Evolutionary conservation across 2,113 vertebrate species (phyloP).

Genomic region (Gila orcuttii): DNA sequence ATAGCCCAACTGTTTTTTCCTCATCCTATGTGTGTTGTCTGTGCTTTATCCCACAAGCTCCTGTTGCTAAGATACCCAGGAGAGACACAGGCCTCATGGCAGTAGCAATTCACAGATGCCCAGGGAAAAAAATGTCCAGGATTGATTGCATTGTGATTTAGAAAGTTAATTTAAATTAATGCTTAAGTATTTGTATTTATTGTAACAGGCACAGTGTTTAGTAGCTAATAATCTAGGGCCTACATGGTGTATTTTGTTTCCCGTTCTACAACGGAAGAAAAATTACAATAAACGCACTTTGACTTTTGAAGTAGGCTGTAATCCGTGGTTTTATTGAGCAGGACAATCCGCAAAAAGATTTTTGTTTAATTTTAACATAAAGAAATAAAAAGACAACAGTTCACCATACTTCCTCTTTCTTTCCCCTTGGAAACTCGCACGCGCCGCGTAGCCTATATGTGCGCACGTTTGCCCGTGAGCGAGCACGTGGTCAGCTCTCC

Average conservation of each 20-base stretch:
- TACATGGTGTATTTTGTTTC: neutral
- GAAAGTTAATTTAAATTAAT: neutral
- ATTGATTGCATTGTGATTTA: neutral
- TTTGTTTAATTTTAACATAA: neutral
- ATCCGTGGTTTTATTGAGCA: neutral
- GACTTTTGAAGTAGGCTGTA: neutral
- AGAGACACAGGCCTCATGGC: slow-evolving; percentile 17
- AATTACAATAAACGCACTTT: neutral
- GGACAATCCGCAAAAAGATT: no score
- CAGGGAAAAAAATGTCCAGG: neutral
- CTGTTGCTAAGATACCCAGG: slow-evolving; percentile 29
- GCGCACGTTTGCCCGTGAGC: slow-evolving; percentile 15
- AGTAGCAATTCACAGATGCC: no score
- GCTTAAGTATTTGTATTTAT: neutral
- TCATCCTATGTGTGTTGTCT: neutral
- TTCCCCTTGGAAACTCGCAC: slow-evolving; percentile 42
- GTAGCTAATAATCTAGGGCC: neutral
- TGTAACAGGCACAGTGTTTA: neutral
- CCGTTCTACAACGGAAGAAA: neutral
- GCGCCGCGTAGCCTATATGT: neutral
- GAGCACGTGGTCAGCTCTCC: slow-evolving; percentile 35
- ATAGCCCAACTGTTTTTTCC: neutral
- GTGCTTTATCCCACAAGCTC: neutral
- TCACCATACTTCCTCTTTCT: neutral
- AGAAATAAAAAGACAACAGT: neutral